These are phyloP conservation scores for Boulengeromyrus knoepffleri DNA, from an alignment of 2,113 vertebrate species.

Conservation along the genomic window DNA sequence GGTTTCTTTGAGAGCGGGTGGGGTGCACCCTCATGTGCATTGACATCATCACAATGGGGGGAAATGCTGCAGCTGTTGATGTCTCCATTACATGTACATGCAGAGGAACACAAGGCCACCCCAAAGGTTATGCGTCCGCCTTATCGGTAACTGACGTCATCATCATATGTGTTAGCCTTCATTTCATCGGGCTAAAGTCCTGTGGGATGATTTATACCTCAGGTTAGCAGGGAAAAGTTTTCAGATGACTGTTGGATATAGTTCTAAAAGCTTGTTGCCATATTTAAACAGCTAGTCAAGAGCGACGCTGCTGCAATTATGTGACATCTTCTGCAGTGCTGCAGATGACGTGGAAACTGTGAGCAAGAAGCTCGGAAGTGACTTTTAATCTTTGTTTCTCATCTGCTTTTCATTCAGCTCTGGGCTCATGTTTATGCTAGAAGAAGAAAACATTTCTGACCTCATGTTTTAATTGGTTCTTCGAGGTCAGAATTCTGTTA, in stretches of 20 bases:
- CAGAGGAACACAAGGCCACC: slow-evolving; percentile 28
- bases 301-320: neutral
- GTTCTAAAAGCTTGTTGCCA: neutral
- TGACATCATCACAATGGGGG: neutral
- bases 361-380: neutral
- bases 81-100: slow-evolving; percentile 12
- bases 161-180: neutral
- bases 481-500: neutral
- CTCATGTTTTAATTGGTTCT: neutral
- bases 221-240: neutral
- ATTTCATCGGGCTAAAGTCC: neutral
- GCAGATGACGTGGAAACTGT: neutral
- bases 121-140: slow-evolving; percentile 40
- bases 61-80: neutral
- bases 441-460: neutral
- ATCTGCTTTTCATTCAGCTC: neutral
- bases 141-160: slow-evolving; percentile 38
- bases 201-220: neutral
- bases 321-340: neutral
- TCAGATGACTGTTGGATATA: neutral
- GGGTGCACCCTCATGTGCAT: neutral
- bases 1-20: neutral
- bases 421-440: neutral
- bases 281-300: neutral
- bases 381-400: neutral